Percentiles rank a stretch among this genome's conserved stretches.
Conservation (phyloP, 1,140 invertebrate genomes). For the Protaetia brevitarsis region DNA sequence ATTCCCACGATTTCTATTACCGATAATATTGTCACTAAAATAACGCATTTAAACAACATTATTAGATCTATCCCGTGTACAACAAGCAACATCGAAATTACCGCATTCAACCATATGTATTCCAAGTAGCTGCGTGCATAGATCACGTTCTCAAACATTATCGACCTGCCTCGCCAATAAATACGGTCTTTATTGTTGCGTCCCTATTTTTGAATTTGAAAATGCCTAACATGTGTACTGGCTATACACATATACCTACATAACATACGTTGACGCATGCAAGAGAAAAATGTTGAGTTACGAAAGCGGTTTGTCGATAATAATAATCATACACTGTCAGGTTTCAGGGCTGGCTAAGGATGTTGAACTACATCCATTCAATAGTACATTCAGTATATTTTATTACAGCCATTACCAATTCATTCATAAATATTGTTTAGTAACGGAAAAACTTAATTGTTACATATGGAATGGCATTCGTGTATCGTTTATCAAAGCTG, state of each 20-base stretch:
- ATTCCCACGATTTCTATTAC: not conserved
- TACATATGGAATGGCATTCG: not conserved
- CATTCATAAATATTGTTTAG: conserved; percentile 28
- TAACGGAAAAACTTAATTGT: not conserved
- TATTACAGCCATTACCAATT: conserved; percentile 18
- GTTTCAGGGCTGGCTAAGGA: conserved; percentile 27
- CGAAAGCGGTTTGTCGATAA: not conserved
- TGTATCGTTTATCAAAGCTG: not conserved
- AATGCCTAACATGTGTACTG: not conserved
- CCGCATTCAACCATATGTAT: not conserved
- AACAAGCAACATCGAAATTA: not conserved
- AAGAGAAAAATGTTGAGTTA: not conserved
- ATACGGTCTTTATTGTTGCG: not conserved
- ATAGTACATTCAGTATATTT: conserved; percentile 27
- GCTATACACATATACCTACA: not conserved
- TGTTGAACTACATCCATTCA: conserved; percentile 25
- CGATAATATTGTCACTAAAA: not conserved
- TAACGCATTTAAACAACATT: not conserved
- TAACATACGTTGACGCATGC: not conserved
- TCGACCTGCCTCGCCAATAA: conserved; percentile 3
- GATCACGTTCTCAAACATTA: conserved; percentile 4
- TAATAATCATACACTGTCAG: conserved; percentile 24
- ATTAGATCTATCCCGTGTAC: not conserved
- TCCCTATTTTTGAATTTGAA: not conserved
- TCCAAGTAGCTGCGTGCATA: not conserved